phyloP scores from a whole-genome alignment of 2,888 invertebrate species.

The Alloscopus bannaensis region DNA sequence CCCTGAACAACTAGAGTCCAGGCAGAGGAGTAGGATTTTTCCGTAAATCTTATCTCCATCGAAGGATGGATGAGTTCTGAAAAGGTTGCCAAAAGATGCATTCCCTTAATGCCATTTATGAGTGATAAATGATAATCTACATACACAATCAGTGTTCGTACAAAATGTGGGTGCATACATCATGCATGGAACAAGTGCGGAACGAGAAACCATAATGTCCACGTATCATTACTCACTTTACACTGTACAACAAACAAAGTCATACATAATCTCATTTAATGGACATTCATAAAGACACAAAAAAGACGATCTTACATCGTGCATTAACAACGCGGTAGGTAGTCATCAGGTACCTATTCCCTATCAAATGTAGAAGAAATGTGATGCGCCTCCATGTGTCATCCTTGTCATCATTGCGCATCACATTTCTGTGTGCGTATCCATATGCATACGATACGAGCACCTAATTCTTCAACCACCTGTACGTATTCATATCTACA shows the following conservation, averaged over 20 bases:
- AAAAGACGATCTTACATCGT: constrained; percentile 31
- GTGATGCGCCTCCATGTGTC: no score
- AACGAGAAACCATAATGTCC: neutral
- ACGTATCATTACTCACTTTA: constrained; percentile 16
- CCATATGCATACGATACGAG: no score
- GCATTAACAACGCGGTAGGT: constrained; percentile 19
- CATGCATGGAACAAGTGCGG: neutral
- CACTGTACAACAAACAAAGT: constrained; percentile 17
- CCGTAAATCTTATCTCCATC: constrained; percentile 21
- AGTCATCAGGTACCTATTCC: constrained; percentile 12
- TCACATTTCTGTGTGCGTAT: no score
- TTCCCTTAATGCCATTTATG: constrained; percentile 26
- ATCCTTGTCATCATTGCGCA: no score
- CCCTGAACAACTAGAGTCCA: no score
- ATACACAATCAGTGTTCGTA: neutral
- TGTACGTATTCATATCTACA: no score
- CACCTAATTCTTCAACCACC: no score
- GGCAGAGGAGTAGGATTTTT: neutral
- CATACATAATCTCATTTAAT: constrained; percentile 21
- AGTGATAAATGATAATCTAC: constrained; percentile 23
- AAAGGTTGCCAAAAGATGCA: constrained; percentile 31
- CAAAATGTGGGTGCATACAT: neutral
- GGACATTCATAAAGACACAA: constrained; percentile 26
- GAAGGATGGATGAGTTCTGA: constrained; percentile 38
- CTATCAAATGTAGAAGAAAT: no score